Evolutionary conservation across 2,113 vertebrate genomes (phyloP).

Genomic region (Thunnus thynnus): DNA sequence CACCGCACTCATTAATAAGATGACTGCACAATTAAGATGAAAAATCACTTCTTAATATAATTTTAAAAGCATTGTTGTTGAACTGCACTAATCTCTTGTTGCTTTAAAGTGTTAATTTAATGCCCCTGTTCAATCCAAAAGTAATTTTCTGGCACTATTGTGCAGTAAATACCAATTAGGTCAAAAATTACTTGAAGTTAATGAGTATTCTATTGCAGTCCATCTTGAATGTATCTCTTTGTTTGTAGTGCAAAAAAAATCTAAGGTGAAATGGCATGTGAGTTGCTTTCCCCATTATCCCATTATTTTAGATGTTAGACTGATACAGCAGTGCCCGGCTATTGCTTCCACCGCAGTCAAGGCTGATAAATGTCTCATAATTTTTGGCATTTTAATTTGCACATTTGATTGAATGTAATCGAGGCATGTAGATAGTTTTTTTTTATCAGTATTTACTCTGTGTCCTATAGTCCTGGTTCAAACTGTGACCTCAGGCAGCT

Average conservation of each 20-base stretch:
- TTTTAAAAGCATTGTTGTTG: slow-evolving; percentile 77
- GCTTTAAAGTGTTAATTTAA: slow-evolving; percentile 80
- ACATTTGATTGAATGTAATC: slow-evolving; percentile 28
- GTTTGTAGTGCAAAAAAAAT: slow-evolving; percentile 27
- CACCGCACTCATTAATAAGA: slow-evolving; percentile 63
- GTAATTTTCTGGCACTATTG: slow-evolving; percentile 78
- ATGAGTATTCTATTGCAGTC: slow-evolving; percentile 74
- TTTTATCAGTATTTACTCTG: slow-evolving; percentile 28
- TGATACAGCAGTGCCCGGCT: background rate
- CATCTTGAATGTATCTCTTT: slow-evolving; percentile 58
- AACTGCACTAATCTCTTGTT: slow-evolving; percentile 76
- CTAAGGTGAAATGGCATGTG: slow-evolving; percentile 21
- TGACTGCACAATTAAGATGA: slow-evolving; percentile 72
- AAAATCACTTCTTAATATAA: slow-evolving; percentile 69
- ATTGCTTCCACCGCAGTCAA: slow-evolving; percentile 19
- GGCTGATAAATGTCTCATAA: slow-evolving; percentile 1
- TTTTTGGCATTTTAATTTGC: slow-evolving; percentile 35
- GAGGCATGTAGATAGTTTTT: slow-evolving; percentile 14
- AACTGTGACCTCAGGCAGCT: slow-evolving; percentile 49
- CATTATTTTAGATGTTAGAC: slow-evolving; percentile 22
- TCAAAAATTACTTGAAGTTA: slow-evolving; percentile 75
- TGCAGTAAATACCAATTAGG: slow-evolving; percentile 80
- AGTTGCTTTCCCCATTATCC: slow-evolving; percentile 21
- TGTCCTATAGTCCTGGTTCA: slow-evolving; percentile 37
- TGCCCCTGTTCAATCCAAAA: slow-evolving; percentile 75